A percentile compares a stretch with the other conserved stretches of the same genome.
Conservation (phyloP, 2,113 vertebrate species). For the Pionites leucogaster region DNA sequence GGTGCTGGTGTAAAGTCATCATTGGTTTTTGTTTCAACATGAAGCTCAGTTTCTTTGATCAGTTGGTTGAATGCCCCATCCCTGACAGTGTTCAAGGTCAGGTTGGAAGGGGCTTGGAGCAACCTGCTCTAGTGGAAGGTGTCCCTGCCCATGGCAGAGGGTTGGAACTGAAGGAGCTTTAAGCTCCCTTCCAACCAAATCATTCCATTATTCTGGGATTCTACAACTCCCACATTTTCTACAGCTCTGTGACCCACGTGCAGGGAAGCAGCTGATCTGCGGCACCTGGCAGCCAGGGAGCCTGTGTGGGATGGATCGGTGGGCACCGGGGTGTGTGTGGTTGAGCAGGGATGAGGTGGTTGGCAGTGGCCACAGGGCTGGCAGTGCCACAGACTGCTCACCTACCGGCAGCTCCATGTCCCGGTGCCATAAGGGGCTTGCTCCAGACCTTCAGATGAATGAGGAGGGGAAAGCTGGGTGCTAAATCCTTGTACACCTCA, state of each 20-base stretch:
- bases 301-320: fast-evolving
- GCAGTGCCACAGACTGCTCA: not conserved
- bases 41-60: not conserved
- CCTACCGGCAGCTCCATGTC: fast-evolving
- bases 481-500: not conserved
- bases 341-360: fast-evolving
- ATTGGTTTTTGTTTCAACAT: not conserved
- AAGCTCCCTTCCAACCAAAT: not conserved
- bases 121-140: not conserved
- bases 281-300: not conserved
- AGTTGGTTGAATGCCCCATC: not conserved
- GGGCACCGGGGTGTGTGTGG: fast-evolving
- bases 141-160: not conserved
- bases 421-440: fast-evolving
- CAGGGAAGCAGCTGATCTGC: not conserved
- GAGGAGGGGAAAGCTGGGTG: not conserved
- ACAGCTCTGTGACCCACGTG: not conserved
- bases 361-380: not conserved
- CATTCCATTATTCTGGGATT: not conserved
- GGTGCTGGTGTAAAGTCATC: not conserved
- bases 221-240: not conserved
- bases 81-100: not conserved
- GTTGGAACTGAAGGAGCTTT: not conserved
- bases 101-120: not conserved
- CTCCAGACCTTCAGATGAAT: not conserved